These are phyloP conservation scores for Steinernema khuongi DNA, from an alignment of 1,140 invertebrate species.

Conservation along the genomic window DNA sequence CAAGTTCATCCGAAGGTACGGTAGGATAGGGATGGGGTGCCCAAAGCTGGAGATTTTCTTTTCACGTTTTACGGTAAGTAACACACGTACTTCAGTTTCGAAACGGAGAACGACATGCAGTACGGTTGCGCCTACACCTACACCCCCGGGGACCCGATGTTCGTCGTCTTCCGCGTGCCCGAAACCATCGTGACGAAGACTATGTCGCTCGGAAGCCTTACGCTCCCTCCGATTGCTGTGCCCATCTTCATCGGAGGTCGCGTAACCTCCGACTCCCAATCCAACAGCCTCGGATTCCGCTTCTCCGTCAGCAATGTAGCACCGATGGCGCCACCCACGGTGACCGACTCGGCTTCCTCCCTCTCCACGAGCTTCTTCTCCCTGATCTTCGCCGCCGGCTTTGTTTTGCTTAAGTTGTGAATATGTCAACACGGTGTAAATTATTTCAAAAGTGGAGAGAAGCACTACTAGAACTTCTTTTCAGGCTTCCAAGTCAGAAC, in stretches of 20 bases:
- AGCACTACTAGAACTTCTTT: conserved; percentile 21
- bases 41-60: background rate
- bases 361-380: background rate
- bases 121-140: background rate
- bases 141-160: background rate
- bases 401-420: too few species aligned
- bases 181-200: background rate
- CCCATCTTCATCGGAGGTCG: background rate
- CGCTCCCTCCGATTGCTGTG: background rate
- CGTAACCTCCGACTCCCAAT: background rate
- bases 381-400: too few species aligned
- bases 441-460: too few species aligned
- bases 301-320: background rate
- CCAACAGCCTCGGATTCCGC: background rate
- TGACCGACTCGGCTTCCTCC: background rate
- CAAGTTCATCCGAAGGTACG: background rate
- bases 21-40: background rate
- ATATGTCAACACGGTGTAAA: too few species aligned
- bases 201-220: background rate
- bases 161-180: background rate
- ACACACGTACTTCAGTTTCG: too few species aligned
- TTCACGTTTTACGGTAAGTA: too few species aligned
- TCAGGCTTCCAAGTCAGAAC: conserved; percentile 12
- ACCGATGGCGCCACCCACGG: background rate
- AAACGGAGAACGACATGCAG: background rate